A percentile compares a stretch with the other conserved stretches of the same genome.
Evolutionary conservation across 2,888 invertebrate species (phyloP).

Genomic region (Amphipyra berbera): DNA sequence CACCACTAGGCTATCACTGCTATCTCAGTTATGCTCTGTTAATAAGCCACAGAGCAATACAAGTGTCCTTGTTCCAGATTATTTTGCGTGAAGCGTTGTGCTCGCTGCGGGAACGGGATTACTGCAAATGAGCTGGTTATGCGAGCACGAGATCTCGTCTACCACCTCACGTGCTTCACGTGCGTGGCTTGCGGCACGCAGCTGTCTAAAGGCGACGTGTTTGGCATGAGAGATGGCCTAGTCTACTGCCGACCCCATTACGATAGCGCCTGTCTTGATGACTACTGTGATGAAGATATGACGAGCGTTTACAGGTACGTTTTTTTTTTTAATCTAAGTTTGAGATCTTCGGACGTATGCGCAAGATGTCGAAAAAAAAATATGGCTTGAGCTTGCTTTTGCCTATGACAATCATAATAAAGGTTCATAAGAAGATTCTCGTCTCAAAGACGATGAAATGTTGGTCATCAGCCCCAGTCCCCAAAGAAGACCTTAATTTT

Average conservation of each 20-base stretch:
- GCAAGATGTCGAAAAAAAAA: background rate
- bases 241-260: conserved; percentile 92
- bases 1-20: too few species aligned
- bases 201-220: conserved; percentile 96
- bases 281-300: conserved; percentile 91
- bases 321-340: background rate
- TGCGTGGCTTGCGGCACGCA: conserved; percentile 95
- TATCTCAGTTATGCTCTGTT: background rate
- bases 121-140: conserved; percentile 97
- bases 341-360: too few species aligned
- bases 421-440: too few species aligned
- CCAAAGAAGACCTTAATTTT: too few species aligned
- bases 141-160: conserved; percentile 96
- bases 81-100: conserved; percentile 96
- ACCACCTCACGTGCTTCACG: conserved; percentile 97
- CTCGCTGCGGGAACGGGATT: conserved; percentile 95
- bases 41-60: conserved; percentile 30
- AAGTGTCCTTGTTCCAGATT: conserved; percentile 91
- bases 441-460: too few species aligned
- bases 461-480: too few species aligned
- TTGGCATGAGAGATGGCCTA: conserved; percentile 95
- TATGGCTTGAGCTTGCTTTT: too few species aligned
- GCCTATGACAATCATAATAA: too few species aligned
- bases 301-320: conserved; percentile 83
- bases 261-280: conserved; percentile 90